phyloP scores from a whole-genome alignment of 2,888 invertebrate genomes.

The Leuctra nigra region DNA sequence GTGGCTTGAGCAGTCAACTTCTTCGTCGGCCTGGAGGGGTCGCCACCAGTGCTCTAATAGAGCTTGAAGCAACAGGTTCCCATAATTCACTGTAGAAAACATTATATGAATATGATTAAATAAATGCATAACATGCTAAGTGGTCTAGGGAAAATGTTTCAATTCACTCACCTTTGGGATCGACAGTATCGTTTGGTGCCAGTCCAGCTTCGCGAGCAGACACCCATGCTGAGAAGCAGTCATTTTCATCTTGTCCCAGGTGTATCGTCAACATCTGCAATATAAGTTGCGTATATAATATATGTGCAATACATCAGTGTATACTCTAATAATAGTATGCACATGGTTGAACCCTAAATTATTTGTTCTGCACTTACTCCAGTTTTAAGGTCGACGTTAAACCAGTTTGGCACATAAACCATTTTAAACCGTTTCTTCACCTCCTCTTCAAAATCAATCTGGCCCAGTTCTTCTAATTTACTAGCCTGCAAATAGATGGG shows the following conservation, averaged over 20 bases:
- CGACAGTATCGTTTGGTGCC: slow-evolving; percentile 59
- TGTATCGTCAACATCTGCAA: slow-evolving; percentile 95
- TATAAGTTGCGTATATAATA: background rate
- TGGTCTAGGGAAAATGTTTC: background rate
- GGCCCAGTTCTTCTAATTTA: slow-evolving; percentile 87
- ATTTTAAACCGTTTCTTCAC: slow-evolving; percentile 85
- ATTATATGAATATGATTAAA: too few species aligned
- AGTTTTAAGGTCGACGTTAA: slow-evolving; percentile 96
- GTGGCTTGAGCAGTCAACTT: slow-evolving; percentile 54
- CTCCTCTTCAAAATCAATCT: slow-evolving; percentile 88
- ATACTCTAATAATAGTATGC: too few species aligned
- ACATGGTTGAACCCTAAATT: background rate
- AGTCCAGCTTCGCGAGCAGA: slow-evolving; percentile 93
- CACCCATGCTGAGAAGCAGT: slow-evolving; percentile 98
- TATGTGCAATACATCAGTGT: background rate
- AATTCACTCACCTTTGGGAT: slow-evolving; percentile 55
- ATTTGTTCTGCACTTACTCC: slow-evolving; percentile 55
- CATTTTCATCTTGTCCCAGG: slow-evolving; percentile 93
- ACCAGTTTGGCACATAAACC: slow-evolving; percentile 98
- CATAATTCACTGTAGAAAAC: slow-evolving; percentile 74
- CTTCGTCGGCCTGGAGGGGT: slow-evolving; percentile 59
- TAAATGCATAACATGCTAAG: too few species aligned
- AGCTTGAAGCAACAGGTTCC: slow-evolving; percentile 87
- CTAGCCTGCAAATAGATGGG: slow-evolving; percentile 51
- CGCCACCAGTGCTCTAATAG: slow-evolving; percentile 92